phyloP scores from a whole-genome alignment of 2,888 invertebrate species.

The Gisinianus flammeolus region DNA sequence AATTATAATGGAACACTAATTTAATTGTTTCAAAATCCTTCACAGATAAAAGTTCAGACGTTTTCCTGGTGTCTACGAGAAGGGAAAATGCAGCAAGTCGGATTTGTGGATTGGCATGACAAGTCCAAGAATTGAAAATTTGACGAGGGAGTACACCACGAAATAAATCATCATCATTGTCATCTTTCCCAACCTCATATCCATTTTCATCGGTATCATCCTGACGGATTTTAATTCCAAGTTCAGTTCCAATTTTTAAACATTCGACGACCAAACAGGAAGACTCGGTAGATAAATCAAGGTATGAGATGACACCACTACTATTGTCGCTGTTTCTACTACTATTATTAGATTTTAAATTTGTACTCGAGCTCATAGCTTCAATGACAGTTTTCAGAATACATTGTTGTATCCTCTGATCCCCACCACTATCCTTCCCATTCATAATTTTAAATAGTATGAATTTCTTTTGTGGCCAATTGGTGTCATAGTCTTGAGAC shows the following conservation, averaged over 20 bases:
- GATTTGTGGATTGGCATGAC: conserved; percentile 64
- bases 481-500: conserved; percentile 46
- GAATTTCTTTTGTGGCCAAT: conserved; percentile 51
- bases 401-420: neutral
- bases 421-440: neutral
- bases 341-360: too few species aligned
- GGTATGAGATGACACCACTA: neutral
- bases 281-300: conserved; percentile 42
- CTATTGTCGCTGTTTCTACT: neutral
- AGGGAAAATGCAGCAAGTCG: conserved; percentile 73
- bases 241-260: conserved; percentile 53
- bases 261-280: conserved; percentile 51
- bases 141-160: conserved; percentile 50
- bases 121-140: conserved; percentile 50
- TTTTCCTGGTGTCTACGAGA: conserved; percentile 74
- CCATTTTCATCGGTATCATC: conserved; percentile 15
- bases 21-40: conserved; percentile 71
- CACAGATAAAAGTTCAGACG: conserved; percentile 70
- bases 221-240: conserved; percentile 42
- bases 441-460: conserved; percentile 45
- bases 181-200: neutral
- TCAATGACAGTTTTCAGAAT: conserved; percentile 12
- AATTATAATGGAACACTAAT: conserved; percentile 72
- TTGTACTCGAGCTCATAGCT: conserved; percentile 3
- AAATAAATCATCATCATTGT: conserved; percentile 40